Evolutionary conservation across 2,888 invertebrate species (phyloP).

Genomic region (Cheilosia impressa): DNA sequence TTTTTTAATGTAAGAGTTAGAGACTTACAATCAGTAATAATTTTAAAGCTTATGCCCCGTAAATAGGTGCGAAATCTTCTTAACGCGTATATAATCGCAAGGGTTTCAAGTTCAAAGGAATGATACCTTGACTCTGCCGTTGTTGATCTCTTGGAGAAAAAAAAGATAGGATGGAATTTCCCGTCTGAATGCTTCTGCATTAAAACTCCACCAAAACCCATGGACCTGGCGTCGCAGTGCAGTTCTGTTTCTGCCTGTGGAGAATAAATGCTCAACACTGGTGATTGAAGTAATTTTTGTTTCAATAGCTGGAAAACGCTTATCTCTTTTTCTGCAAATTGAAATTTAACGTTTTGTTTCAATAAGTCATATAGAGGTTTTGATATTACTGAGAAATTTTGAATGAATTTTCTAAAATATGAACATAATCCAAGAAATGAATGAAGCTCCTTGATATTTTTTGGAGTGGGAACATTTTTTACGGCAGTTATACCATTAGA

Average conservation of each 20-base stretch:
- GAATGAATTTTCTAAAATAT: not conserved
- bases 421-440: not conserved
- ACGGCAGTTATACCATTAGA: conserved; percentile 1
- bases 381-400: conserved; percentile 21
- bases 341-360: no score
- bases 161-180: conserved; percentile 77
- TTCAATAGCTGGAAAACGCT: not conserved
- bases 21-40: no score
- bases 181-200: conserved; percentile 75
- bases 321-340: no score
- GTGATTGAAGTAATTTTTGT: conserved; percentile 45
- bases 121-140: no score
- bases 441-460: not conserved
- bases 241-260: conserved; percentile 76
- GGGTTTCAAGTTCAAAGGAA: conserved; percentile 71
- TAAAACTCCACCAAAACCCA: conserved; percentile 77
- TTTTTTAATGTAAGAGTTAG: no score
- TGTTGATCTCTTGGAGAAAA: conserved; percentile 43
- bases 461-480: conserved; percentile 8
- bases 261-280: conserved; percentile 77
- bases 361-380: conserved; percentile 11
- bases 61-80: no score
- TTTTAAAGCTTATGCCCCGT: no score
- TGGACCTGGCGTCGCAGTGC: conserved; percentile 78
- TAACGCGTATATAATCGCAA: no score